These are phyloP conservation scores for Tortrix viridana DNA, from an alignment of 2,888 invertebrate genomes.

Conservation along the genomic window DNA sequence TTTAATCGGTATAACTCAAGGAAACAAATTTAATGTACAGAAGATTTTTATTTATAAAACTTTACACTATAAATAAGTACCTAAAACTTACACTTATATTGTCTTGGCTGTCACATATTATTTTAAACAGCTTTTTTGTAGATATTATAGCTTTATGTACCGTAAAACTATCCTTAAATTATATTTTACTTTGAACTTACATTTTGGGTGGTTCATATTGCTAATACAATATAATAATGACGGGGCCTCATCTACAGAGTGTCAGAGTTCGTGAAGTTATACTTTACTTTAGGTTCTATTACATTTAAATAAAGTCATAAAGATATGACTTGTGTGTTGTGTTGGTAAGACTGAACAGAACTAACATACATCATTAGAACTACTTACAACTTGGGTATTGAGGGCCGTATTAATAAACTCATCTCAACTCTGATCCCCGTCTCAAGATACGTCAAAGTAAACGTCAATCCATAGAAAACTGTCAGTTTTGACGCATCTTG, in stretches of 20 bases:
- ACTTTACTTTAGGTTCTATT: too few relatives aligned
- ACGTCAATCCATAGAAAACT: too few relatives aligned
- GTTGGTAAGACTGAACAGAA: too few relatives aligned
- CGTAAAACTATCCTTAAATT: not conserved
- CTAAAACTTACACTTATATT: slow-evolving; percentile 20
- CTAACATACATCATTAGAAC: too few relatives aligned
- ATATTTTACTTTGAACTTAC: not conserved
- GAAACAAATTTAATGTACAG: slow-evolving; percentile 29
- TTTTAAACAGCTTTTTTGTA: not conserved
- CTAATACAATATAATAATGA: not conserved
- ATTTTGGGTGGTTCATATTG: not conserved
- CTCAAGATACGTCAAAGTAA: too few relatives aligned
- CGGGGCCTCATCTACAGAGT: not conserved
- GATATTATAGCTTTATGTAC: not conserved
- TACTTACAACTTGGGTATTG: too few relatives aligned
- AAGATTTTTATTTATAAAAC: slow-evolving; percentile 15
- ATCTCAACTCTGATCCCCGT: too few relatives aligned
- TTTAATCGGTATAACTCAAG: slow-evolving; percentile 21
- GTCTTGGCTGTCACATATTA: not conserved
- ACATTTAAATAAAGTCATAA: too few relatives aligned
- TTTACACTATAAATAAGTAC: slow-evolving; percentile 24
- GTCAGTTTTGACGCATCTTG: too few relatives aligned
- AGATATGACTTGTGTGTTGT: too few relatives aligned
- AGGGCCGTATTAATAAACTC: too few relatives aligned
- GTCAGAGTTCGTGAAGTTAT: too few relatives aligned